A percentile compares a stretch with the other conserved stretches of the same genome.
Conservation (phyloP, 2,113 vertebrate species). For the Pelecanoides urinatrix region DNA sequence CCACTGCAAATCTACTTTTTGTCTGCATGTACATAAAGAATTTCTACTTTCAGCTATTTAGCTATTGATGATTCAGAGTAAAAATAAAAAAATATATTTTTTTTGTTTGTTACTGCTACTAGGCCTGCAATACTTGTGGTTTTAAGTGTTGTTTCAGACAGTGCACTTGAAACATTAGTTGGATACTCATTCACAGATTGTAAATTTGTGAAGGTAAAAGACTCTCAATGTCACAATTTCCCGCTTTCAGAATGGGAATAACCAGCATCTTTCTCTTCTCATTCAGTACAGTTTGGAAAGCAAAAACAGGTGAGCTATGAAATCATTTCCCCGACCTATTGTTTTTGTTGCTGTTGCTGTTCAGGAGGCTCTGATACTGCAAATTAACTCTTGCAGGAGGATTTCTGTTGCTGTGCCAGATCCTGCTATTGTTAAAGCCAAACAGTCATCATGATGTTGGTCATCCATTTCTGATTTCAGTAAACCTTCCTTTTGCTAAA, state of each 20-base stretch:
- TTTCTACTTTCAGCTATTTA: background rate
- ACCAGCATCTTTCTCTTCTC: background rate
- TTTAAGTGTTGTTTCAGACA: constrained; percentile 5
- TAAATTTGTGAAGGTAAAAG: background rate
- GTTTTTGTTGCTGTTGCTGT: background rate
- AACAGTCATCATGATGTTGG: background rate
- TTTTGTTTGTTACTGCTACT: background rate
- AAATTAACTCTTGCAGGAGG: background rate
- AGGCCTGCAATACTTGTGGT: constrained; percentile 1
- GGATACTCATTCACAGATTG: background rate
- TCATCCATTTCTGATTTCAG: background rate
- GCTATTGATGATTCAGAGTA: background rate
- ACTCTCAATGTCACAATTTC: background rate
- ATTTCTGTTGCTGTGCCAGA: background rate
- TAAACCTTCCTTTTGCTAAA: background rate
- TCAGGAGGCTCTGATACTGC: background rate
- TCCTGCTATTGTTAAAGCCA: background rate
- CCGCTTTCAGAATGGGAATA: background rate
- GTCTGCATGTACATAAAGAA: background rate
- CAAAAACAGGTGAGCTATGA: background rate
- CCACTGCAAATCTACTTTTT: background rate
- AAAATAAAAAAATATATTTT: background rate
- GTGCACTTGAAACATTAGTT: background rate
- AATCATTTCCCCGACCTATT: background rate
- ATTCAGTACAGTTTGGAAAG: background rate